phyloP scores from a whole-genome alignment of 2,797 vertebrate genomes.

The Sorex maritimensis region DNA sequence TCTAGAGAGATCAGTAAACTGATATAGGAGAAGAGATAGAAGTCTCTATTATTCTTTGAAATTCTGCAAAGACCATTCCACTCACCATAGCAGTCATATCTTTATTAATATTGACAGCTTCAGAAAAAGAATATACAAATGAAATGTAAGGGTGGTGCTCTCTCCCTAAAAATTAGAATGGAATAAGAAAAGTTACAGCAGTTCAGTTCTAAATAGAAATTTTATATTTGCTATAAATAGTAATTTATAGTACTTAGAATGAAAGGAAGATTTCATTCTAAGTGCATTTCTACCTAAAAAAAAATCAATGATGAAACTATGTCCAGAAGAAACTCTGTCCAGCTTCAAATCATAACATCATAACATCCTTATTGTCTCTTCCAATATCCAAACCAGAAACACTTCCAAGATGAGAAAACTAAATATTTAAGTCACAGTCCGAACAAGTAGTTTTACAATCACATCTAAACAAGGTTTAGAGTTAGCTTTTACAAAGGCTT shows the following conservation, averaged over 20 bases:
- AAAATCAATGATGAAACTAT: background rate
- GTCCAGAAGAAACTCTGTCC: background rate
- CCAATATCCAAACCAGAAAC: conserved; percentile 22
- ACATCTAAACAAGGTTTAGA: background rate
- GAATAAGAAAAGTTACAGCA: conserved; percentile 73
- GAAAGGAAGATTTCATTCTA: background rate
- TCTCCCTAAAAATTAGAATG: conserved; percentile 47
- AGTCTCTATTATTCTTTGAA: conserved; percentile 50
- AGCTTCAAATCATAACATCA: conserved; percentile 15
- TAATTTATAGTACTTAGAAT: too few species aligned
- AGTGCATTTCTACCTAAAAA: background rate
- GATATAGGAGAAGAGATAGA: conserved; percentile 46
- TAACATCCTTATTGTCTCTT: background rate
- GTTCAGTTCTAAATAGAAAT: conserved; percentile 80
- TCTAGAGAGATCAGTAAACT: conserved; percentile 64
- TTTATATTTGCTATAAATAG: conserved; percentile 58
- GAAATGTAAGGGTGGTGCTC: conserved; percentile 36
- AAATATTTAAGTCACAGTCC: background rate
- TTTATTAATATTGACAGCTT: background rate
- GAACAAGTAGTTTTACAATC: conserved; percentile 27
- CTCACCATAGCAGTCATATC: conserved; percentile 35
- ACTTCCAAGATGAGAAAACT: conserved; percentile 29
- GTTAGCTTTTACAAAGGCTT: conserved; percentile 6
- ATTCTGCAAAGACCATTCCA: background rate
- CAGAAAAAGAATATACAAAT: conserved; percentile 58